phyloP scores from a whole-genome alignment of 2,113 vertebrate genomes.

The Petaurus breviceps region DNA sequence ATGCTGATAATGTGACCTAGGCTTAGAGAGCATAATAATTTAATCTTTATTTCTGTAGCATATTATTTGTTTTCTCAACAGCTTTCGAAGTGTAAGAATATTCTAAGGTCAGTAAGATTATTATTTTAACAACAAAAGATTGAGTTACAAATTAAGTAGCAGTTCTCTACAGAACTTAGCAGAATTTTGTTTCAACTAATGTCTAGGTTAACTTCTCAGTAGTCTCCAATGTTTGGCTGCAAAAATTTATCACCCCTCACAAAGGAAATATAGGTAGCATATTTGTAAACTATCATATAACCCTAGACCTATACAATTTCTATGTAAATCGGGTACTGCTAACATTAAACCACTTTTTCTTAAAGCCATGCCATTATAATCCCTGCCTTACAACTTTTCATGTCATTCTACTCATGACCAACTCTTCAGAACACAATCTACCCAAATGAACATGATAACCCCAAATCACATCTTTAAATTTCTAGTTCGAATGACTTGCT shows the following conservation, averaged over 20 bases:
- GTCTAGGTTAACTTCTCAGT: slow-evolving; percentile 43
- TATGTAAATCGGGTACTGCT: slow-evolving; percentile 40
- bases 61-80: slow-evolving; percentile 41
- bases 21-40: slow-evolving; percentile 46
- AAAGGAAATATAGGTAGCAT: slow-evolving; percentile 9
- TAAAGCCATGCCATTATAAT: slow-evolving; percentile 15
- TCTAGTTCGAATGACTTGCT: not conserved
- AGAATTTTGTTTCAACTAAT: not conserved
- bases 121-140: slow-evolving; percentile 41
- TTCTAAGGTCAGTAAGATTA: slow-evolving; percentile 29
- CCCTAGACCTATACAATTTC: slow-evolving; percentile 30
- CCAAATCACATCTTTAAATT: slow-evolving; percentile 44
- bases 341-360: slow-evolving; percentile 41
- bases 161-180: slow-evolving; percentile 16
- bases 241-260: slow-evolving; percentile 26
- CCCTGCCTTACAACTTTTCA: slow-evolving; percentile 44
- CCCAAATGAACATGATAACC: slow-evolving; percentile 30
- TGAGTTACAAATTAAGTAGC: not conserved
- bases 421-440: slow-evolving; percentile 30
- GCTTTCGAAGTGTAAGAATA: slow-evolving; percentile 13
- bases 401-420: slow-evolving; percentile 24
- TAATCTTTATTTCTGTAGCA: not conserved
- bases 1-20: slow-evolving; percentile 31
- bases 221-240: slow-evolving; percentile 35
- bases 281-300: slow-evolving; percentile 15